Percentiles rank a stretch among this genome's conserved stretches.
Evolutionary conservation across 2,113 vertebrate species (phyloP).

Genomic region (Ginglymostoma cirratum): DNA sequence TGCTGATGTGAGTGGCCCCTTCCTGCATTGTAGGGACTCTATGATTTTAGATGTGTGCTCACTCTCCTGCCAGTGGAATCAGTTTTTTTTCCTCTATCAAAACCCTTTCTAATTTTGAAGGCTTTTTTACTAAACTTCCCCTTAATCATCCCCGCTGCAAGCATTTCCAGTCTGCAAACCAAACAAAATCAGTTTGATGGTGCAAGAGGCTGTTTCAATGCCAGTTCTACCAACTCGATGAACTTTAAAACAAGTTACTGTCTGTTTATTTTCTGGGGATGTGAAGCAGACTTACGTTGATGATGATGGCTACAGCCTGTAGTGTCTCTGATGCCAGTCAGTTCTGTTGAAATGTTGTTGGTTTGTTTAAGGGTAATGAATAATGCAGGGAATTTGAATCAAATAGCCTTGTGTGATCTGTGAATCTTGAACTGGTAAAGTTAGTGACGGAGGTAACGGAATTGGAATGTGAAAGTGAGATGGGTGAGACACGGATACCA

Average conservation of each 20-base stretch:
- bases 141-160: neutral
- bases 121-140: neutral
- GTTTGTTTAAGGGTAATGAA: neutral
- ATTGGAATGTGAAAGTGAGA: constrained; percentile 46
- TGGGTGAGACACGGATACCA: constrained; percentile 44
- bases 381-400: neutral
- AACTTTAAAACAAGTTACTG: neutral
- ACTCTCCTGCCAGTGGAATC: neutral
- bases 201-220: neutral
- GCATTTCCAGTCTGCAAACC: neutral
- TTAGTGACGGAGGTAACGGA: constrained; percentile 40
- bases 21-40: too few relatives aligned
- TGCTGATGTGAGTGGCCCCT: too few relatives aligned
- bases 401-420: too few relatives aligned
- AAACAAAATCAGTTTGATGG: neutral
- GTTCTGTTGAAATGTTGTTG: neutral
- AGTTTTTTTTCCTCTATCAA: neutral
- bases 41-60: too few relatives aligned
- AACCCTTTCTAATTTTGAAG: neutral
- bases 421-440: neutral
- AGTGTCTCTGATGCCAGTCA: neutral
- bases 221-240: neutral
- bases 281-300: neutral
- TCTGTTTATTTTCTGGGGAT: neutral
- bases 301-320: neutral